A percentile compares a stretch with the other conserved stretches of the same genome.
Evolutionary conservation across 2,888 invertebrate genomes (phyloP).

Genomic region (Tolmerus cingulatus): DNA sequence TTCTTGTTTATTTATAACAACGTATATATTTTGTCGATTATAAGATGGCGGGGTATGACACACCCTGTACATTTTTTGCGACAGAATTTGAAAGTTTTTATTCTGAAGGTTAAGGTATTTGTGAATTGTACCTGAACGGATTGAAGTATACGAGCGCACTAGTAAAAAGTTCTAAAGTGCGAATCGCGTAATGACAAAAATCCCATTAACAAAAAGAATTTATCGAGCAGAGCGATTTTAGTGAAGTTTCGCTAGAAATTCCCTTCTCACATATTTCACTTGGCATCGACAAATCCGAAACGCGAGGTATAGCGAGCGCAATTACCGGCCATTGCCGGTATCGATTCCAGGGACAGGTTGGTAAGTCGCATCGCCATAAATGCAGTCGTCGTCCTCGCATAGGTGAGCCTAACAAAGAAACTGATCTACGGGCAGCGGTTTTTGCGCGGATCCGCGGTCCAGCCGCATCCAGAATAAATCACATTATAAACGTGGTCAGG

Average conservation of each 20-base stretch:
- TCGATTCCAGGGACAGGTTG: slow-evolving; percentile 17
- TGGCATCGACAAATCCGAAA: slow-evolving; percentile 15
- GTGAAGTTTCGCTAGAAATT: slow-evolving; percentile 35
- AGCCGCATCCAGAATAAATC: slow-evolving; percentile 22
- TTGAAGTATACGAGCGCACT: neutral
- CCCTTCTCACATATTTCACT: slow-evolving; percentile 43
- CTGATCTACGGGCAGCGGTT: slow-evolving; percentile 26
- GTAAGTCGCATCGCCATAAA: slow-evolving; percentile 18
- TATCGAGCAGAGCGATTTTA: neutral
- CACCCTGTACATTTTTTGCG: too few species aligned
- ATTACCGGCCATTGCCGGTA: slow-evolving; percentile 32
- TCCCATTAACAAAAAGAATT: slow-evolving; percentile 6
- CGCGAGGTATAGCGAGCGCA: neutral
- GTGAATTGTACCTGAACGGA: too few species aligned
- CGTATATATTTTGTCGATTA: too few species aligned
- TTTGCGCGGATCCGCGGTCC: neutral
- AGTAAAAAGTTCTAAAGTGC: neutral
- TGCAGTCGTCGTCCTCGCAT: neutral
- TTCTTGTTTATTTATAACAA: too few species aligned
- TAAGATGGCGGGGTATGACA: too few species aligned
- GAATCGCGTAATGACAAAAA: neutral
- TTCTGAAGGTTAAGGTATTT: too few species aligned
- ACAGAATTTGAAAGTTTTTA: too few species aligned
- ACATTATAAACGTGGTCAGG: slow-evolving; percentile 36
- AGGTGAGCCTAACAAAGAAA: slow-evolving; percentile 36